Conservation (phyloP, 1,140 invertebrate genomes). For the Heliconius melpomene region DNA sequence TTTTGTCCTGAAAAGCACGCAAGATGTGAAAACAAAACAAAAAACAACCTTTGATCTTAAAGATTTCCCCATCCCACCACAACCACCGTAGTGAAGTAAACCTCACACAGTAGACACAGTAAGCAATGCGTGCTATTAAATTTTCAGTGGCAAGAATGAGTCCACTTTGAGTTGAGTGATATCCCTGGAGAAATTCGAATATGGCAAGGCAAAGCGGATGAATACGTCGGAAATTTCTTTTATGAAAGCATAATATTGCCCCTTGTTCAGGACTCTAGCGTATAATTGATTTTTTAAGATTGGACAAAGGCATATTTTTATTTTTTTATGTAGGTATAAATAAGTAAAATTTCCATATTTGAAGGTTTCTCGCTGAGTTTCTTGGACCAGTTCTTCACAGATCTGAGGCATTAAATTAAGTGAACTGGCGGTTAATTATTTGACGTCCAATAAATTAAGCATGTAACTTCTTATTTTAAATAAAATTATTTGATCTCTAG, state of each 20-base stretch:
- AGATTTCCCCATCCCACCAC: not conserved
- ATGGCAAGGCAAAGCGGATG: conserved; percentile 9
- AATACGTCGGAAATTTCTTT: conserved; percentile 15
- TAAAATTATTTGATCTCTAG: too few relatives aligned
- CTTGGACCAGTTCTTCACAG: too few relatives aligned
- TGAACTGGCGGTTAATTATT: too few relatives aligned
- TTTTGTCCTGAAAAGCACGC: too few relatives aligned
- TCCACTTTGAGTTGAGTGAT: conserved; percentile 18
- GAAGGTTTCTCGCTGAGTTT: too few relatives aligned
- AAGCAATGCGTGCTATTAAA: conserved; percentile 24
- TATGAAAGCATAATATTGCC: conserved; percentile 8
- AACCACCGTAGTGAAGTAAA: not conserved
- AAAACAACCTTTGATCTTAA: not conserved
- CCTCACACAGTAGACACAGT: not conserved
- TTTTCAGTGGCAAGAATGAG: conserved; percentile 11
- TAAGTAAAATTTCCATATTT: not conserved
- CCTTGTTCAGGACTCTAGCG: not conserved
- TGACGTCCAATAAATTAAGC: too few relatives aligned
- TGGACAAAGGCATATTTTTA: not conserved
- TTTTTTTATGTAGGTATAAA: not conserved
- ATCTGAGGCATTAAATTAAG: too few relatives aligned
- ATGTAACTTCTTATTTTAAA: too few relatives aligned
- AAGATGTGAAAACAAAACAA: not conserved
- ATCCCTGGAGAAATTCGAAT: conserved; percentile 23
- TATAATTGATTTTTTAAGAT: conserved; percentile 8